Conservation (phyloP, 2,113 vertebrate species). For the Ameiurus melas region DNA sequence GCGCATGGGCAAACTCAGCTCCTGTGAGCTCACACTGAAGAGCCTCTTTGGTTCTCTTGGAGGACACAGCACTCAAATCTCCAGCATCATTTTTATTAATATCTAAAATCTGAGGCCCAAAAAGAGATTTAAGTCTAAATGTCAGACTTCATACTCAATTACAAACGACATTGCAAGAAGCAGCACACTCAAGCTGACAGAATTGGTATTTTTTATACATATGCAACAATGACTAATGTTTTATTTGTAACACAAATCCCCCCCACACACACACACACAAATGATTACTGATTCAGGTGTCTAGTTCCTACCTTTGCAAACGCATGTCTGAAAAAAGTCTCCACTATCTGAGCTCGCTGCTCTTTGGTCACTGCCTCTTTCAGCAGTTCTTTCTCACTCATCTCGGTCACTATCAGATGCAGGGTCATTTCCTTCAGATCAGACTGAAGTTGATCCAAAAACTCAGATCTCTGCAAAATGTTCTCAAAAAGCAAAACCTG, state of each 20-base stretch:
- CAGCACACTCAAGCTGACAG: not conserved
- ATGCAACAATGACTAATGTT: not conserved
- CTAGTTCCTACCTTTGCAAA: constrained; percentile 83
- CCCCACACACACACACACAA: not conserved
- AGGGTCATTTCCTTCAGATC: constrained; percentile 57
- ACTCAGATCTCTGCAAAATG: constrained; percentile 73
- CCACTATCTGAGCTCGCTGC: constrained; percentile 85
- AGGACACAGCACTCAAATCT: constrained; percentile 72
- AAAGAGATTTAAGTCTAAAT: constrained; percentile 27
- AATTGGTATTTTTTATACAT: too few species aligned
- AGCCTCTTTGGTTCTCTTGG: constrained; percentile 78
- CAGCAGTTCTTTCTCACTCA: constrained; percentile 79
- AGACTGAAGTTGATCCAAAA: constrained; percentile 68
- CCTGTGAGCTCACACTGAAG: constrained; percentile 88
- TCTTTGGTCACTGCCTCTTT: constrained; percentile 83
- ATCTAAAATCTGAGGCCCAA: constrained; percentile 80
- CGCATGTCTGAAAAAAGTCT: constrained; percentile 91
- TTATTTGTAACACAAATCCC: not conserved
- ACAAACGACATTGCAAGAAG: not conserved
- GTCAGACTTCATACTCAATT: constrained; percentile 40
- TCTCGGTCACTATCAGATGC: constrained; percentile 67
- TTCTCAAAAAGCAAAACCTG: constrained; percentile 88
- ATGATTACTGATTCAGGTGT: not conserved
- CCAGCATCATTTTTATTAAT: constrained; percentile 81
- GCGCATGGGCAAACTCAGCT: constrained; percentile 84